Conservation (phyloP, 2,113 vertebrate species). For the Triplophysa dalaica region DNA sequence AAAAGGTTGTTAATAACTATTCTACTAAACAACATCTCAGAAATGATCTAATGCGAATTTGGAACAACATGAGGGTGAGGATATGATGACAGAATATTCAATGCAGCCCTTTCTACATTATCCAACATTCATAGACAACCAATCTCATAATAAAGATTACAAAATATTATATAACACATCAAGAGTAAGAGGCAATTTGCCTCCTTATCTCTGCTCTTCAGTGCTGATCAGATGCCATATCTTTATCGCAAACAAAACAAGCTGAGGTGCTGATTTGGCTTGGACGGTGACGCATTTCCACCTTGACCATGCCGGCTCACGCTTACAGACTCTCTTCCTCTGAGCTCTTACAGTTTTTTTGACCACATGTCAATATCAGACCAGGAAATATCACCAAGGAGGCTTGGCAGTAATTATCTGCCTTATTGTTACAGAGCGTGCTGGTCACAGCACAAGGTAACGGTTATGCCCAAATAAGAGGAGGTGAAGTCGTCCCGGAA, state of each 20-base stretch:
- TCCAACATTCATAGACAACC: neutral
- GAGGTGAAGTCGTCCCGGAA: slow-evolving; percentile 59
- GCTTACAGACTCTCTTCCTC: neutral
- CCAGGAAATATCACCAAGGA: slow-evolving; percentile 69
- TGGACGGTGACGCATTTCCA: slow-evolving; percentile 41
- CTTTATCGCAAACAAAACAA: slow-evolving; percentile 48
- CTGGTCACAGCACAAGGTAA: slow-evolving; percentile 55
- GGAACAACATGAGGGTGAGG: no score
- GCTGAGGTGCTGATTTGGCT: neutral
- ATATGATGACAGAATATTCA: no score
- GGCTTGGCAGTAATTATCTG: slow-evolving; percentile 53
- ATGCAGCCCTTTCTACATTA: neutral
- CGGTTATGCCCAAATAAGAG: slow-evolving; percentile 69
- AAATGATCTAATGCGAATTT: neutral
- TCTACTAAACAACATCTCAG: slow-evolving; percentile 9
- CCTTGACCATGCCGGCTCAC: neutral
- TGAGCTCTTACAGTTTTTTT: slow-evolving; percentile 41
- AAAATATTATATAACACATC: slow-evolving; percentile 8
- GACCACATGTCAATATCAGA: slow-evolving; percentile 57
- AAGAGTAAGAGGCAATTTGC: neutral
- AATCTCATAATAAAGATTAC: slow-evolving; percentile 19
- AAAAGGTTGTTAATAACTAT: neutral
- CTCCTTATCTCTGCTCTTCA: neutral
- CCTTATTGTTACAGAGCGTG: slow-evolving; percentile 57
- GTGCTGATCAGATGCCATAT: neutral